Evolutionary conservation across 37 sponge, comb jelly and placozoan species (phyloP), one percentile per base, ranked within the genome.

Genomic region (Trichoplax adhaerens): DNA sequence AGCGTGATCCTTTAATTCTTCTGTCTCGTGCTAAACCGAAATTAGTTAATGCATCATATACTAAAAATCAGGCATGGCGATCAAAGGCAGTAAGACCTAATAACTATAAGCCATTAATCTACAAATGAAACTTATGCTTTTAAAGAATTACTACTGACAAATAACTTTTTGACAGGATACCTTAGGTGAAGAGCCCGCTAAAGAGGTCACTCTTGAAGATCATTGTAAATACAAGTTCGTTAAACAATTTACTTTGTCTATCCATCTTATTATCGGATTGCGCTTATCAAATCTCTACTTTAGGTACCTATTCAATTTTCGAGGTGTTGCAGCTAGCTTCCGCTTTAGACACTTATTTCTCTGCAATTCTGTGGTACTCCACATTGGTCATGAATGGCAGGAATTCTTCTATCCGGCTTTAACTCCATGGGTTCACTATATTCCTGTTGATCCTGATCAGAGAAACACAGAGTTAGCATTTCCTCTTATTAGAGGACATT

Each of bases 41-140:
- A 29, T 56, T 81, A 51, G 87, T 87, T 50, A 77, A 91, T 68
- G 92, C 92, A 70, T 77, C 81, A 0, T 91, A 91, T 73, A 91
- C 92, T 1, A 91, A 87, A 69, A 91, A 91, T 74, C 92, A 91
- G 70, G 92, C 92, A 71, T 91, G 92, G 92, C 78, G 79, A 52
- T 91, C 92, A 52, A 80, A 81, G 12, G 72, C 74, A 57, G 89
- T 84, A 57, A 6, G 73, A 7, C 2, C 29, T 29, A 29, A 29
- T 29, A 29, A 29, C 29, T 29, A 29, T 29, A 29, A 29, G 29
- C 29, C 29, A 29, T 29, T 29, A 29, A 29, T 29, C 29, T 29
- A 29, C 29, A 29, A 29, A 4, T 64, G 56, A 64, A 55, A 54
- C 50, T 29, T 29, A 62, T 67, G 4, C 54, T 56, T 50, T 65